A percentile compares a stretch with the other conserved stretches of the same genome.
These are phyloP conservation scores for Bemisia tabaci DNA, from an alignment of 1,140 invertebrate species.

Conservation along the genomic window DNA sequence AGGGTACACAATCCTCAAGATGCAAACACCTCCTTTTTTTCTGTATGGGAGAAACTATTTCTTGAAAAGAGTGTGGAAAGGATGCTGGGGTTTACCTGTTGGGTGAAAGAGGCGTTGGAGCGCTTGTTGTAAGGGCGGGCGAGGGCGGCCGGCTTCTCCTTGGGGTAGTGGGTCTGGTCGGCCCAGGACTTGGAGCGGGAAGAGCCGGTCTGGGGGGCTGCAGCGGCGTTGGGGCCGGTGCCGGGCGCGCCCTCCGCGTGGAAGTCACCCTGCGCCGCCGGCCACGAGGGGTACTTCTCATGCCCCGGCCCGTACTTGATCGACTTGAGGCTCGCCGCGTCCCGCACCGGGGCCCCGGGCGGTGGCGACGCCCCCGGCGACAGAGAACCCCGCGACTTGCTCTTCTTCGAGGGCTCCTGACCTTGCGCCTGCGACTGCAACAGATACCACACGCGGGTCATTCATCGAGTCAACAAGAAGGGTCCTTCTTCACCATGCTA, in stretches of 20 bases:
- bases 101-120: slow-evolving; percentile 44
- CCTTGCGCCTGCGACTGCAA: not conserved
- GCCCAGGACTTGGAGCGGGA: slow-evolving; percentile 58
- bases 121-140: slow-evolving; percentile 50
- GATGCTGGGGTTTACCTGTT: slow-evolving; percentile 45
- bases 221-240: slow-evolving; percentile 17
- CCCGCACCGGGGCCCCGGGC: slow-evolving; percentile 41
- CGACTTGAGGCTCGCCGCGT: slow-evolving; percentile 50
- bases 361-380: not conserved
- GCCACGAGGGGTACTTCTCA: slow-evolving; percentile 72
- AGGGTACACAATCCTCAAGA: too few relatives aligned
- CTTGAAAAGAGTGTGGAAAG: too few relatives aligned
- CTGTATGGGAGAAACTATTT: too few relatives aligned
- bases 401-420: not conserved
- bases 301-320: slow-evolving; percentile 41
- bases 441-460: not conserved
- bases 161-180: slow-evolving; percentile 53
- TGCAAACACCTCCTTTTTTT: too few relatives aligned
- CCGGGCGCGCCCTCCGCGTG: slow-evolving; percentile 35
- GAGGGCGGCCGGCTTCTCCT: slow-evolving; percentile 48
- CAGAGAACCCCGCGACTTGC: not conserved
- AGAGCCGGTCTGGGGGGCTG: slow-evolving; percentile 34
- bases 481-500: too few relatives aligned
- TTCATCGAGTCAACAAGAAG: too few relatives aligned
- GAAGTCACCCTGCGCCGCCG: slow-evolving; percentile 21